Evolutionary conservation across 2,797 vertebrate genomes (phyloP), one percentile per base, ranked within the genome.

Genomic region (Notolabrus celidotus): DNA sequence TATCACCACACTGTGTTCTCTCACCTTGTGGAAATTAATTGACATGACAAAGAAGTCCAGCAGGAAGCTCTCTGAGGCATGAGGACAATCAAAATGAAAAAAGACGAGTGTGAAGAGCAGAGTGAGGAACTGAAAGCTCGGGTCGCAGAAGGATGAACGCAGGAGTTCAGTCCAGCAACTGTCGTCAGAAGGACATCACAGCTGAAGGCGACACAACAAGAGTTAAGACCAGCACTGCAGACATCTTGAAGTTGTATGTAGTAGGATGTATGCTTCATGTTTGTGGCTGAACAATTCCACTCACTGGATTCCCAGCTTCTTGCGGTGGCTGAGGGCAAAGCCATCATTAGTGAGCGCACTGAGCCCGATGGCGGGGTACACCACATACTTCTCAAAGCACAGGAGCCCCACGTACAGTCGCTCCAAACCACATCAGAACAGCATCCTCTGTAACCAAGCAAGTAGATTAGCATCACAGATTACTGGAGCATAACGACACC

Each of bases 401-500:
- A 98, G 93, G 50, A 99, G 97, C 82, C 98, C 97, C 71, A 98
- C 96, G 42, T 98, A 97, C 17, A 98, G 94, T n/a, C 95, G 95
- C 93, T 99, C n/a, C 98, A 57, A 97, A 99, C 98, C 98, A 99
- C 97, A 98, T 99, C 86, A 99, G 87, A 82, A 96, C 96, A 61
- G 97, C 95, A 0, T 96, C 93, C 91, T 96, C 97, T 99, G 94
- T 68, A 23, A 51, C 22, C 82, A 66, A 63, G 57, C 10, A 22
- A 22, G 1, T 29, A 51, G 31, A 56, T 45, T 4, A 61, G 11
- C 53, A 20, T n/a, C 17, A 43, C 20, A 31, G n/a, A 31, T 45
- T 41, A 3, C 7, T 3, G 12, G 2, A 36, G 4, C 34, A 36
- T 12, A 14, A 36, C 36, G 10, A 33, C 33, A 33, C 25, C 7